Evolutionary conservation across 53 echinoderm and acorn worm genomes (phyloP), one percentile per base, ranked within the genome.

Genomic region (Paracentrotus lividus): DNA sequence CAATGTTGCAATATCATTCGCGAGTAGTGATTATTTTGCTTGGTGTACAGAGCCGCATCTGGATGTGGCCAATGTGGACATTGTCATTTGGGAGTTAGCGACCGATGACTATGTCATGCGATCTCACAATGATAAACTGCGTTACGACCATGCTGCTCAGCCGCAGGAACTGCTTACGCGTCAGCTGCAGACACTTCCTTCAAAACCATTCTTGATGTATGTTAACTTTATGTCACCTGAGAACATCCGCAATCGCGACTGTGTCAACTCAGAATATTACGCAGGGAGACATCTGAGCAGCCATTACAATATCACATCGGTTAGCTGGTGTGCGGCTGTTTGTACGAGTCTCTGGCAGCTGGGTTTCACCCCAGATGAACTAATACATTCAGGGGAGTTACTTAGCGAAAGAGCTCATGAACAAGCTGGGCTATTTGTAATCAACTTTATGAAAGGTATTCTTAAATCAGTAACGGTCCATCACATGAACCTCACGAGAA

Each of bases 261-360:
- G 96, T 33, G 93, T 97, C 56, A 97, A 97, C 65, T 97, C 96
- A 2, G 97, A 97, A 88, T 94, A 94, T 57, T 96, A 94, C 93
- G 90, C 97, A 1, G 96, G 96, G 31, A 86, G 92, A 36, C 84
- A 90, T 90, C 94, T 96, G 13, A 87, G 72, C 15, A 93, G 84
- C 24, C 94, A 95, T 33, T 96, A 97, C 69, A 95, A 96, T 38
- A 90, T 97, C 34, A 96, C 97, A 52, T 96, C 95, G 34, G 91
- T 97, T 4, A 97, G 96, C 88, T 97, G 97, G 97, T 91, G 93
- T 49, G 93, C 93, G 2, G 96, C 97, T 42, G 90, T 97, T 52
- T 97, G 97, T 61, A 88, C 95, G 1, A 93, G 93, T 60, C 94
- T 97, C 43, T 97, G 94, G 94, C 66, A 90, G 24, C 69, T 61